Percentiles rank a stretch among this genome's conserved stretches.
phyloP scores from a whole-genome alignment of 2,113 vertebrate species.

The Peromyscus polionotus region DNA sequence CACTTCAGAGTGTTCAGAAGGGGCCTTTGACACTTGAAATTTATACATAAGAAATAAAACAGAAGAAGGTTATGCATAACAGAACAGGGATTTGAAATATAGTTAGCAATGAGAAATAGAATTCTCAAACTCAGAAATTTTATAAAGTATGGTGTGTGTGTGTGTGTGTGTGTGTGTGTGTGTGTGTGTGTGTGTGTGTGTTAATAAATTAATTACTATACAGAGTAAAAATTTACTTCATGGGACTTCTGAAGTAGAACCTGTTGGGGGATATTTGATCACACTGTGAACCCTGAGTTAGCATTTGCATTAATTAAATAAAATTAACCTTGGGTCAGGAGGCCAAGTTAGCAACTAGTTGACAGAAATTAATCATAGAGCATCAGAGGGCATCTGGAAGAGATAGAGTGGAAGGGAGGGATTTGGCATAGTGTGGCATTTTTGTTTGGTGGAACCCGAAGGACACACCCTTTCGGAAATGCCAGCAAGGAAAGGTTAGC shows the following conservation, averaged over 20 bases:
- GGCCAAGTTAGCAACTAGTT: neutral
- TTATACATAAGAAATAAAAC: neutral
- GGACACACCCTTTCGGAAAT: neutral
- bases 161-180: neutral
- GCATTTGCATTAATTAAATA: neutral
- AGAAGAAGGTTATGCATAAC: neutral
- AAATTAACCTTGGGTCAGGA: neutral
- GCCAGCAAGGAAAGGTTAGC: neutral
- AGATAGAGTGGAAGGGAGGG: neutral
- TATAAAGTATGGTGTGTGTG: neutral
- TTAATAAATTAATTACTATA: neutral
- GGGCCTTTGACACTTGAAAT: neutral
- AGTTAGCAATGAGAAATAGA: neutral
- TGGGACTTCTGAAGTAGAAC: neutral
- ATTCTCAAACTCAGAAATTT: neutral
- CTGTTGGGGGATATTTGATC: no score
- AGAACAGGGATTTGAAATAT: neutral
- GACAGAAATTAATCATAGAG: neutral
- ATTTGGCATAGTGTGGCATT: neutral
- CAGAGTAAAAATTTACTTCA: constrained; percentile 17
- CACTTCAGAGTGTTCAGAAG: neutral
- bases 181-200: neutral
- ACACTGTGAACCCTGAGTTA: neutral
- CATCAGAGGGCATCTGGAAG: neutral
- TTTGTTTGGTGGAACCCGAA: neutral